A percentile compares a stretch with the other conserved stretches of the same genome.
These are phyloP conservation scores for Heterodera schachtii DNA, from an alignment of 1,140 invertebrate genomes.

Conservation along the genomic window DNA sequence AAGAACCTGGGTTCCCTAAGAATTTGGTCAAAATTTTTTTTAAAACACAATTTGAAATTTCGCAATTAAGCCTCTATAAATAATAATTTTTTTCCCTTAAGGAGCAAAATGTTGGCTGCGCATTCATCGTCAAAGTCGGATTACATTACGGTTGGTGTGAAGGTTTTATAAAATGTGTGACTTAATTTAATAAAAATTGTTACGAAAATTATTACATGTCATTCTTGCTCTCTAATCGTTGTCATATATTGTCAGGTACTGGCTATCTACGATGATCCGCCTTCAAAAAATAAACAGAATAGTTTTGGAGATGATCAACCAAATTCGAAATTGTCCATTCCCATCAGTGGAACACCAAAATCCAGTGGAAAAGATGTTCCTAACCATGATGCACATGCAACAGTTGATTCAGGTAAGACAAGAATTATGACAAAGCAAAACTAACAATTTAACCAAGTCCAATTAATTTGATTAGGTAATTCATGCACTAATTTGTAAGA, in stretches of 20 bases:
- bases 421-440: neutral
- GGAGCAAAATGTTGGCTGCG: slow-evolving; percentile 3
- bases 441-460: neutral
- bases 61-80: neutral
- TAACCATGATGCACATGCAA: neutral
- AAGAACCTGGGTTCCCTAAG: too few relatives aligned
- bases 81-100: neutral
- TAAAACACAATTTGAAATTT: too few relatives aligned
- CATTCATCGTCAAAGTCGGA: slow-evolving; percentile 26
- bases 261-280: slow-evolving; percentile 29
- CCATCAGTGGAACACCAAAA: neutral
- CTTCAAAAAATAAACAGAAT: neutral
- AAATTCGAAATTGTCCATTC: slow-evolving; percentile 4
- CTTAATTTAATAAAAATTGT: neutral
- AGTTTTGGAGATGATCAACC: neutral
- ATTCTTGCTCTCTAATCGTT: neutral
- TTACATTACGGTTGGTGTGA: slow-evolving; percentile 24
- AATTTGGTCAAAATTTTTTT: too few relatives aligned
- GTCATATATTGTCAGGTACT: slow-evolving; percentile 1
- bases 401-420: neutral
- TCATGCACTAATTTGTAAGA: too few relatives aligned
- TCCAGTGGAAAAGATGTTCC: neutral
- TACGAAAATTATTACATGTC: neutral
- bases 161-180: neutral
- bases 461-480: too few relatives aligned